Evolutionary conservation across 2,888 invertebrate species (phyloP).

Genomic region (Eupithecia tripunctaria): DNA sequence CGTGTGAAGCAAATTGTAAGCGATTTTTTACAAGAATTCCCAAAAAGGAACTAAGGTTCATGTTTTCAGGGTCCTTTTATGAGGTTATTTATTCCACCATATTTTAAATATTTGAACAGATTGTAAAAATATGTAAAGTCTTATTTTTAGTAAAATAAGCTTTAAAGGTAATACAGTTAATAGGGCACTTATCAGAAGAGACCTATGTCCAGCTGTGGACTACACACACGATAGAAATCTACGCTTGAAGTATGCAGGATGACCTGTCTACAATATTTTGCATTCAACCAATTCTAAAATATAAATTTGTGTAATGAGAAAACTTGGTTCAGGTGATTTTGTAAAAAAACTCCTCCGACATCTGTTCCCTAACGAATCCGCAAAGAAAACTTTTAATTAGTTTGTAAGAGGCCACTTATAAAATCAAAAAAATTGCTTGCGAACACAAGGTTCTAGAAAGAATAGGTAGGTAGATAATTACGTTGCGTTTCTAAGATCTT

Average conservation of each 20-base stretch:
- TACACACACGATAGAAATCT: not conserved
- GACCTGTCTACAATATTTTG: conserved; percentile 8
- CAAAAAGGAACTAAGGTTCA: no score
- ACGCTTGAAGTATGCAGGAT: not conserved
- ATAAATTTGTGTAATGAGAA: conserved; percentile 36
- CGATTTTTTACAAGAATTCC: not conserved
- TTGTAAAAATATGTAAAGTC: no score
- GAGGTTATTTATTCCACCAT: no score
- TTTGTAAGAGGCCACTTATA: conserved; percentile 24
- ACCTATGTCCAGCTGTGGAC: no score
- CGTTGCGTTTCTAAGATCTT: not conserved
- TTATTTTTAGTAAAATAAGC: no score
- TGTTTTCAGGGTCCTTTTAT: no score
- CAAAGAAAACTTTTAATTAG: conserved; percentile 41
- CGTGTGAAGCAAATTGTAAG: not conserved
- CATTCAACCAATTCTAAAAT: conserved; percentile 24
- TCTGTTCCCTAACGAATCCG: conserved; percentile 35
- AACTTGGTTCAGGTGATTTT: conserved; percentile 40
- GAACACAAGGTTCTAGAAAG: not conserved
- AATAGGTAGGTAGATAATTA: not conserved
- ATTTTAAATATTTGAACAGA: no score
- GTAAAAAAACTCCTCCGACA: conserved; percentile 33
- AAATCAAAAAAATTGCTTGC: conserved; percentile 5
- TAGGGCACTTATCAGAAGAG: no score
- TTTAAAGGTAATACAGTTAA: no score